Base-by-base conservation (phyloP, 1,140 invertebrate genomes). In the Leptopilina boulardi region DNA sequence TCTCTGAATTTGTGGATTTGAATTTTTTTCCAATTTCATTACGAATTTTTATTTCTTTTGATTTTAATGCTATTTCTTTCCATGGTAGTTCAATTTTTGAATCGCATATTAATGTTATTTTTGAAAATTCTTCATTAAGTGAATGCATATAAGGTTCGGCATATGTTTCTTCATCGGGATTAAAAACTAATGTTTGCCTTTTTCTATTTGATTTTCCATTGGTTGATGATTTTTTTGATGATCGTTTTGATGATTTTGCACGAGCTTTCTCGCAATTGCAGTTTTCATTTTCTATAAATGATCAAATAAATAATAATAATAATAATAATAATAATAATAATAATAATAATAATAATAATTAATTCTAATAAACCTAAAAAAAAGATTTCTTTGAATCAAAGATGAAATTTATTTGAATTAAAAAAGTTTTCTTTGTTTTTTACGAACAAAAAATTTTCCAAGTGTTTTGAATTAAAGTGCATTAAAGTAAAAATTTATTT, bases 21-120 rank as follows among this genome's bases (percentile, higher is more conserved):
- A 11, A 21, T 59, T 66, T 72, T 30, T 23, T 5, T 1, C 44
- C 41, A n/a, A 41, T 44, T 11, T 83, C 77, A 9, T 73, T 41
- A 38, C 83, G 77, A 76, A 89, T 85, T 66, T 73, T 78, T 70
- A 85, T 80, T 13, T 30, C 59, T 6, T n/a, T 75, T 6, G 51
- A 3, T 6, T 80, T 83, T 42, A 88, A 78, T 0, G 78, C 81
- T 21, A 88, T 87, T 41, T 90, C 85, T 19, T 80, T 80, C 88
- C 87, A 89, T 0, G 88, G 87, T 59, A 90, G 70, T 77, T 90
- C 88, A 3, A 89, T 77, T 11, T 84, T 86, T 5, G 83, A 87
- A 71, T 82, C 82, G 41, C 87, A 89, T 11, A 73, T 3, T 15
- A 87, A 47, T 10, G 86, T 85, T 4, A 66, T 47, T 26, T 84